Evolutionary conservation across 2,113 vertebrate genomes (phyloP).

Genomic region (Corythaeola cristata): DNA sequence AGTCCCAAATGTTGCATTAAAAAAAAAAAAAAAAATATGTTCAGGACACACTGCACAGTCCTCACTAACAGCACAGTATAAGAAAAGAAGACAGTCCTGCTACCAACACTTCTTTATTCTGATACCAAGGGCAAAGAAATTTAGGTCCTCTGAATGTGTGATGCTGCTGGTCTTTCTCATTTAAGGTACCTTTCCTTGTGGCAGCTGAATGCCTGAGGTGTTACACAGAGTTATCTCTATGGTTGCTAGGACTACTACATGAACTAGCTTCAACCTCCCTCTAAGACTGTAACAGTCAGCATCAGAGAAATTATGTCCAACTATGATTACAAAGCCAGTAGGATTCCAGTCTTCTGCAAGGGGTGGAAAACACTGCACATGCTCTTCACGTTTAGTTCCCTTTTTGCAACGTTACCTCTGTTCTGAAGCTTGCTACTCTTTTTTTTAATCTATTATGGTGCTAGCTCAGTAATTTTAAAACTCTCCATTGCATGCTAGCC

Average conservation of each 20-base stretch:
- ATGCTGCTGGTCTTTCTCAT: no score
- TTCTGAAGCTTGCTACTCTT: neutral
- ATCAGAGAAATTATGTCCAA: neutral
- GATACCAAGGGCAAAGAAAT: neutral
- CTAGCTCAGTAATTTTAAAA: neutral
- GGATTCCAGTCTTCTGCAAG: neutral
- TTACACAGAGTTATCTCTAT: neutral
- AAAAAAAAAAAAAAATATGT: neutral
- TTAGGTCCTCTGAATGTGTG: no score
- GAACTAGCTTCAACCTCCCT: neutral
- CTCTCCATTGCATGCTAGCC: neutral
- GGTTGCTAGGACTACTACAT: neutral
- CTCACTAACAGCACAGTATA: neutral
- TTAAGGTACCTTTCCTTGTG: neutral
- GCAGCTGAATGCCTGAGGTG: neutral
- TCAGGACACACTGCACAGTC: neutral
- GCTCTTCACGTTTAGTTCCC: neutral
- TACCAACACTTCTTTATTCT: neutral
- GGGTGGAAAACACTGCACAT: neutral
- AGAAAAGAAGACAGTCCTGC: neutral
- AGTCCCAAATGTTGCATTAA: neutral
- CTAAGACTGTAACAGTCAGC: neutral
- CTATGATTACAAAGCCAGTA: neutral
- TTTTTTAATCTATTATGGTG: neutral
- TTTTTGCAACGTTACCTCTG: neutral